phyloP scores from a whole-genome alignment of 2,797 vertebrate genomes.

The Leuciscus waleckii region DNA sequence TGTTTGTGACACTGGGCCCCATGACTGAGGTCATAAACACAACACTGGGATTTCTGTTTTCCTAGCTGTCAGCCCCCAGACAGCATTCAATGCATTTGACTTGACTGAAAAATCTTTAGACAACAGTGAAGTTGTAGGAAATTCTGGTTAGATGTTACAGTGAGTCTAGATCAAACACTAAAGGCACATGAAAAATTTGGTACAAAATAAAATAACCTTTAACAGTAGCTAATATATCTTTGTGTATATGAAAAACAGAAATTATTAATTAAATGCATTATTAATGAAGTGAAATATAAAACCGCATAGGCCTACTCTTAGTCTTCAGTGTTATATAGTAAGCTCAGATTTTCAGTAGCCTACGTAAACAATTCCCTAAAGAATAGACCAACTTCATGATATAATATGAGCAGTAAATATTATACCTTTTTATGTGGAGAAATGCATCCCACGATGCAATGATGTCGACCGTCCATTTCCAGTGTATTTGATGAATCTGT shows the following conservation, averaged over 20 bases:
- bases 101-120: background rate
- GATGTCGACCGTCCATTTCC: background rate
- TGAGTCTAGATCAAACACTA: background rate
- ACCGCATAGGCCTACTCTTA: too few relatives aligned
- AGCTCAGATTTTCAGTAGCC: too few relatives aligned
- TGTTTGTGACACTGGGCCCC: constrained; percentile 72
- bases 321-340: too few relatives aligned
- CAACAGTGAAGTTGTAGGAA: background rate
- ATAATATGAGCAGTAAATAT: background rate
- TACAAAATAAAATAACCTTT: too few relatives aligned
- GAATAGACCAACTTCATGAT: background rate
- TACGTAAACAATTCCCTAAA: background rate
- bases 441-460: background rate
- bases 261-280: too few relatives aligned
- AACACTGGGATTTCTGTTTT: constrained; percentile 58
- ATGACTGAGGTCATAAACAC: constrained; percentile 69
- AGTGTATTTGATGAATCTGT: background rate
- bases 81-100: background rate
- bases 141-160: background rate
- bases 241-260: too few relatives aligned
- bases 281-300: too few relatives aligned
- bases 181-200: background rate
- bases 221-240: too few relatives aligned
- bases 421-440: background rate
- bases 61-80: background rate